Conservation (phyloP, 2,888 invertebrate genomes). For the Tetheella fluctuosa region DNA sequence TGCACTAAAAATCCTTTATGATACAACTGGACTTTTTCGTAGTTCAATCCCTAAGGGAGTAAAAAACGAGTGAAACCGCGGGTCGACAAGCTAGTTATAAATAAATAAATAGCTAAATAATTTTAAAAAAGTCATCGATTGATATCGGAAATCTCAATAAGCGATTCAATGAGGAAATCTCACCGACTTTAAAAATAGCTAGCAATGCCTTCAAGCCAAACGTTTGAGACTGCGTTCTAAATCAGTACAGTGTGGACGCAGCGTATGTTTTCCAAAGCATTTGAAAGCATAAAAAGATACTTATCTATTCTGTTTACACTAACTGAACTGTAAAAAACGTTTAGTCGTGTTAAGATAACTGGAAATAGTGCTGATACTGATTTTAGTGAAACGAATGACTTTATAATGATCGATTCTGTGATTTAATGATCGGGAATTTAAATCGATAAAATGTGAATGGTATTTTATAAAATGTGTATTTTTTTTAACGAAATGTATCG, state of each 20-base stretch:
- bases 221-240: constrained; percentile 32
- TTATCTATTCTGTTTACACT: constrained; percentile 6
- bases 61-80: too few species aligned
- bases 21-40: too few species aligned
- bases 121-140: background rate
- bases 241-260: constrained; percentile 30
- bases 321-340: constrained; percentile 4
- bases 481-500: background rate
- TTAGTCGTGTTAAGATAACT: background rate
- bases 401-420: background rate
- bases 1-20: too few species aligned
- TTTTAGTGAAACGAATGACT: background rate
- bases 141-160: background rate
- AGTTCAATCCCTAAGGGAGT: too few species aligned
- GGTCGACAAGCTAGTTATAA: too few species aligned
- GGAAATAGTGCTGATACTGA: background rate
- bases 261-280: background rate
- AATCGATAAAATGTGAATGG: background rate
- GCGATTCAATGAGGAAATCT: constrained; percentile 2
- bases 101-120: too few species aligned
- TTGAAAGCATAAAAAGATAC: constrained; percentile 7
- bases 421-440: background rate
- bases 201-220: constrained; percentile 23
- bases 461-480: too few species aligned
- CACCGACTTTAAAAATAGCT: constrained; percentile 41